phyloP scores from a whole-genome alignment of 2,888 invertebrate species.

The Altica lythri region DNA sequence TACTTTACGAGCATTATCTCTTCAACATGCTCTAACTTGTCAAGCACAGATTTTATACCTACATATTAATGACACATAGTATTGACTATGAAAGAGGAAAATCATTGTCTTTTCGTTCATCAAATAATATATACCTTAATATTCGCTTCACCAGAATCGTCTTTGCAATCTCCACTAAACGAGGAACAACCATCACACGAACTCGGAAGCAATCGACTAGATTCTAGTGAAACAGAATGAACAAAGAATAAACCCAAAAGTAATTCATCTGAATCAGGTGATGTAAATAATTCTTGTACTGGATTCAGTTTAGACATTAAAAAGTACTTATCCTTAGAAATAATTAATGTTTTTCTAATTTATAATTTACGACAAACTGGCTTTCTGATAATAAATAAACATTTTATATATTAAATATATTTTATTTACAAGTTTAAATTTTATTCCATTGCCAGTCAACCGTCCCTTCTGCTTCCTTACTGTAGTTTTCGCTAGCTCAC shows the following conservation, averaged over 20 bases:
- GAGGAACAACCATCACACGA: neutral
- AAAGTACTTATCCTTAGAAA: neutral
- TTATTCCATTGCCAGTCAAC: neutral
- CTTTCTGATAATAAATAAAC: too few relatives aligned
- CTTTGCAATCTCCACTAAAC: neutral
- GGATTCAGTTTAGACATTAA: neutral
- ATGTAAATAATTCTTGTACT: neutral
- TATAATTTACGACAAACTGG: neutral
- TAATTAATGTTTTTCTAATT: neutral
- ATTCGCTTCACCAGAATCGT: neutral
- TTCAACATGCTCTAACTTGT: neutral
- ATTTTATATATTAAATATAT: neutral
- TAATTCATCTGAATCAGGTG: neutral
- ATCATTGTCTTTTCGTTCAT: neutral
- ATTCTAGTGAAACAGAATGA: neutral
- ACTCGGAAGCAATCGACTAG: neutral
- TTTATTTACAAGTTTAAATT: neutral
- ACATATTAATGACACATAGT: neutral
- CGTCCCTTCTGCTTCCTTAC: too few relatives aligned
- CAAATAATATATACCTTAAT: neutral
- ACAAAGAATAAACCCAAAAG: neutral
- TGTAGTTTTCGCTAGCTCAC: too few relatives aligned
- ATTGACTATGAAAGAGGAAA: neutral
- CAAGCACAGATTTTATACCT: neutral
- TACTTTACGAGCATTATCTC: neutral